Base-by-base conservation (phyloP, 2,797 vertebrate species). In the Jordanella pulchra region DNA sequence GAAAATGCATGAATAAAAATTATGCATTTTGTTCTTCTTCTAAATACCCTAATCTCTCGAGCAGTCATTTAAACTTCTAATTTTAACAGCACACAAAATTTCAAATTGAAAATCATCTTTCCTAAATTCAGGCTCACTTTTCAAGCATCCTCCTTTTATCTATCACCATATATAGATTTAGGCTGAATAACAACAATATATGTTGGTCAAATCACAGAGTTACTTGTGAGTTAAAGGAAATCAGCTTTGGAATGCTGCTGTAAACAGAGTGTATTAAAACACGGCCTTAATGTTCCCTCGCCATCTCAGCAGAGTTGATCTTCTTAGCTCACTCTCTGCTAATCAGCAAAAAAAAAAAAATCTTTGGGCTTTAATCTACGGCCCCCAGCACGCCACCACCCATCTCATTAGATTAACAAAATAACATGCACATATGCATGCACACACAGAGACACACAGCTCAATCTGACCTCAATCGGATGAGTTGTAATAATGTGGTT, bases 341-440 rank as follows among this genome's bases (percentile, higher is more conserved):
- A 92, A 94, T 93, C 92, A 92, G 84, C 79, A 87, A 78, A 85
- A 73, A 87, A 86, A 86, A 78, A 85, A 50, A 88, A 86, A 82
- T 89, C 91, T 88, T 87, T 90, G 53, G 85, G 82, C 80, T 73
- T 80, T 94, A 93, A 93, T 93, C 93, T 90, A 89, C 69, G 67
- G 76, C 85, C 90, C 91, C 86, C 87, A 73, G 85, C 85, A 86
- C 83, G 82, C 74, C 74, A 87, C 89, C 81, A 67, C 86, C 78
- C 85, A 93, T 90, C 89, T 88, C 89, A 93, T 93, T 94, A 93
- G 91, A 93, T 93, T 93, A 93, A 92, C 91, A 85, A 91, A 91
- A 94, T 92, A 79, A 92, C 92, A 89, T 82, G 83, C 82, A 88
- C 88, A 85, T 83, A 79, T 85, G 80, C 76, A 79, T 76, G 69